Evolutionary conservation across 1,140 invertebrate genomes (phyloP).

Genomic region (Pachypsylla venusta): DNA sequence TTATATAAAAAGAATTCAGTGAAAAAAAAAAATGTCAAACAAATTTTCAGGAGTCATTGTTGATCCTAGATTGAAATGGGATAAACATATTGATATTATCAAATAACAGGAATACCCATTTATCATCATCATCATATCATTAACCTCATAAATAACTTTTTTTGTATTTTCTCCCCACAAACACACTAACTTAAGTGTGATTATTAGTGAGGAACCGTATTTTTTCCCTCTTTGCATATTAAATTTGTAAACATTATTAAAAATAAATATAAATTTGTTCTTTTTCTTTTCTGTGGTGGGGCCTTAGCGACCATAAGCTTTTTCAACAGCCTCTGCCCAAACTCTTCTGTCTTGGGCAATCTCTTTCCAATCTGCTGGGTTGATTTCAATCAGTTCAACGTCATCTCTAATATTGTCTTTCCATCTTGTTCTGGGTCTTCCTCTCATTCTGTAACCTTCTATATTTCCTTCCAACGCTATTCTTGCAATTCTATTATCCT

Average conservation of each 20-base stretch:
- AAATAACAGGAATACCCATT: too few relatives aligned
- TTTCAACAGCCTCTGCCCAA: constrained; percentile 12
- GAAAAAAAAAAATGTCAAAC: too few relatives aligned
- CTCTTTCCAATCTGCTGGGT: constrained; percentile 5
- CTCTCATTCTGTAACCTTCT: constrained; percentile 7
- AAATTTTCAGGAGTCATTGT: not conserved
- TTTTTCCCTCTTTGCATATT: too few relatives aligned
- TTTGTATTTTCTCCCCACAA: too few relatives aligned
- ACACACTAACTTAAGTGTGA: too few relatives aligned
- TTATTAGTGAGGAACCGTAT: too few relatives aligned
- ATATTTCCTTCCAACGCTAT: constrained; percentile 8
- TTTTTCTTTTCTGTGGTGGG: not conserved
- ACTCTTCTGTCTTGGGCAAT: not conserved
- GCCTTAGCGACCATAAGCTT: constrained; percentile 1
- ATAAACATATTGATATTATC: too few relatives aligned
- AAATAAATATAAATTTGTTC: not conserved
- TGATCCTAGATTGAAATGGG: too few relatives aligned
- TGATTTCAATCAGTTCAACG: constrained; percentile 12
- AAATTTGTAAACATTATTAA: too few relatives aligned
- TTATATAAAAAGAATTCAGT: too few relatives aligned
- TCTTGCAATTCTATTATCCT: not conserved
- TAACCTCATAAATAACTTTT: too few relatives aligned
- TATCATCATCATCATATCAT: too few relatives aligned
- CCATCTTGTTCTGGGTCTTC: constrained; percentile 12
- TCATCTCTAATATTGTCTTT: constrained; percentile 13